phyloP scores from a whole-genome alignment of 2,113 vertebrate species.

The Pimephales promelas region DNA sequence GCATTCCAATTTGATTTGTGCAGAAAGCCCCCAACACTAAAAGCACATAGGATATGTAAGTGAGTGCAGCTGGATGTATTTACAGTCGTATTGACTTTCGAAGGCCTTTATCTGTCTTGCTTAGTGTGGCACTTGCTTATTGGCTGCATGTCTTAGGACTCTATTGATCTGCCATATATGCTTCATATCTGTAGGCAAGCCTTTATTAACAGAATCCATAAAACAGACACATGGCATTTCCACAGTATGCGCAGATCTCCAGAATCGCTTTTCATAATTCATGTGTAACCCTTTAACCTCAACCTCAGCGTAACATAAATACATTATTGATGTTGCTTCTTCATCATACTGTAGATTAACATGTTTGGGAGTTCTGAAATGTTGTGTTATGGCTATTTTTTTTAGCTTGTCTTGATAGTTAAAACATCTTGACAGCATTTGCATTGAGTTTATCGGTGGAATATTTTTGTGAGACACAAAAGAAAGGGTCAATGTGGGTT shows the following conservation, averaged over 20 bases:
- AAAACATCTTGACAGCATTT: neutral
- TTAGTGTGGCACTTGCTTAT: constrained; percentile 47
- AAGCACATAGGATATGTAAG: constrained; percentile 72
- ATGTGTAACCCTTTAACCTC: constrained; percentile 14
- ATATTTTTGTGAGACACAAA: neutral
- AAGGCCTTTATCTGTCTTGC: constrained; percentile 47
- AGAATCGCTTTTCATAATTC: constrained; percentile 25
- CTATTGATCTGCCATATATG: constrained; percentile 40
- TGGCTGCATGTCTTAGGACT: constrained; percentile 46
- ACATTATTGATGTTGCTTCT: neutral
- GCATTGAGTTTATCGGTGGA: neutral
- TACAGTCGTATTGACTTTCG: constrained; percentile 57
- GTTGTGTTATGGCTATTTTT: neutral
- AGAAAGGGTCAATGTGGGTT: neutral
- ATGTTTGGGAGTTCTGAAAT: constrained; percentile 22
- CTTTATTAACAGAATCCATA: constrained; percentile 52
- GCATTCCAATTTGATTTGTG: constrained; percentile 71
- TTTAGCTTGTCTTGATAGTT: neutral
- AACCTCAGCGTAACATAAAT: neutral
- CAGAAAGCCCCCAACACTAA: constrained; percentile 64
- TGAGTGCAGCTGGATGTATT: constrained; percentile 74
- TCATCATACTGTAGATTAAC: constrained; percentile 10
- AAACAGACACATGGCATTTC: constrained; percentile 43
- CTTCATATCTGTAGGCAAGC: constrained; percentile 30
- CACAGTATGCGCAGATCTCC: constrained; percentile 33